Evolutionary conservation across 2,113 vertebrate species (phyloP), one percentile per base, ranked within the genome.

Genomic region (Empidonax traillii): DNA sequence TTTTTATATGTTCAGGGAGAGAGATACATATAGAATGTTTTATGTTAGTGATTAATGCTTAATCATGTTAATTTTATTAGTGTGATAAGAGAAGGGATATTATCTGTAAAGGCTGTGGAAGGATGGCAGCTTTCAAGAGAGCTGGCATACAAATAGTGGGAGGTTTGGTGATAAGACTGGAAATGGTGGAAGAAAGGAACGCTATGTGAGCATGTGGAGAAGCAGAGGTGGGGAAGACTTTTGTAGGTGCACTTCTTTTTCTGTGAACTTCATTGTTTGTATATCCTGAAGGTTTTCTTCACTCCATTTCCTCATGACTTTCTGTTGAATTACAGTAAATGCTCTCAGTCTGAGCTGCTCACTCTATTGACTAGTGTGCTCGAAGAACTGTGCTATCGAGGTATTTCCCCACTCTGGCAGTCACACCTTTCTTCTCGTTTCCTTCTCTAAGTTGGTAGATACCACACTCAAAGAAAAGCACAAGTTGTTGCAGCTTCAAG

Each of bases 61-160:
- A 80, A 92, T 67, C 18, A 24, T 77, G 14, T 74, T 89, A 67
- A 90, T 89, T 92, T 94, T 92, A 89, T 81, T 90, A 75, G 17
- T 41, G 30, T 67, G 69, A 85, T 90, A 84, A 94, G 28, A 84
- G 68, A 92, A 87, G 20, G 68, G 8, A 12, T 93, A 25, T 78
- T 85, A 62, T 77, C 39, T 74, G 13, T 75, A 53, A 69, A 56
- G 30, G 22, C 37, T 94, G 84, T 89, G 47, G 49, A 92, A 89
- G 55, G 83, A 72, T 41, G 33, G 22, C n/a, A 68, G 52, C 61
- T 95, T 84, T 94, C 66, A 75, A 30, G 46, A 37, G 25, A 69
- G 35, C 17, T 82, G 25, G 27, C 1, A 0, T 66, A 67, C 17
- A 90, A 76, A 58, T 30, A 73, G 31, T 80, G 41, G 30, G 43